Evolutionary conservation across 2,113 vertebrate genomes (phyloP).

Genomic region (Greenwoodochromis staneri): DNA sequence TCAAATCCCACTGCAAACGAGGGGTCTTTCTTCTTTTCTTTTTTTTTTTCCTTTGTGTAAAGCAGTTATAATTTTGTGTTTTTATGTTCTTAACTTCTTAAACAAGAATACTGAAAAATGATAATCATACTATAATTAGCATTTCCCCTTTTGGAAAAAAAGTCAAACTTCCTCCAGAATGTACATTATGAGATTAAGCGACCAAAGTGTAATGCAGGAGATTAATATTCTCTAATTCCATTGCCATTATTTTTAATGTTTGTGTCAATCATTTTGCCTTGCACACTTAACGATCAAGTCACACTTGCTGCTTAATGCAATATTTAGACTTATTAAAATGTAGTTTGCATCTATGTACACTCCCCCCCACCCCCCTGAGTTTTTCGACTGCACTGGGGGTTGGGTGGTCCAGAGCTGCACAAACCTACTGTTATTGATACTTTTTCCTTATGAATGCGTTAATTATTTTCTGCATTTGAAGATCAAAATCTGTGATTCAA

Average conservation of each 20-base stretch:
- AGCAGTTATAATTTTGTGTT: not conserved
- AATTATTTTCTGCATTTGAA: not conserved
- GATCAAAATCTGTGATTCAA: not conserved
- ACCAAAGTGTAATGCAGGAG: conserved; percentile 46
- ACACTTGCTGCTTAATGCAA: conserved; percentile 38
- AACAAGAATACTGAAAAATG: not conserved
- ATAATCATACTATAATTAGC: not conserved
- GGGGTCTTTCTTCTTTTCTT: not conserved
- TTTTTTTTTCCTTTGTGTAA: not conserved
- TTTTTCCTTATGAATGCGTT: not conserved
- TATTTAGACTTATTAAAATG: conserved; percentile 21
- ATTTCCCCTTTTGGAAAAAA: not conserved
- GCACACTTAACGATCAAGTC: not conserved
- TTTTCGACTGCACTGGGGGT: not conserved
- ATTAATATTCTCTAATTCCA: not conserved
- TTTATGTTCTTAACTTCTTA: not conserved
- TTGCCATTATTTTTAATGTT: conserved; percentile 15
- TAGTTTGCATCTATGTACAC: not conserved
- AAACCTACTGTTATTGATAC: not conserved
- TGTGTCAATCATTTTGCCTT: conserved; percentile 35
- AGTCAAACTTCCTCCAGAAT: conserved; percentile 18
- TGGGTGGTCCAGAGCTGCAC: not conserved
- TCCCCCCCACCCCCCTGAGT: fast-evolving
- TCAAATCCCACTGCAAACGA: conserved; percentile 74
- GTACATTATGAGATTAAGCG: conserved; percentile 28